Percentiles rank a stretch among this genome's conserved stretches.
Conservation (phyloP, 2,888 invertebrate species). For the Drosophila monieri region DNA sequence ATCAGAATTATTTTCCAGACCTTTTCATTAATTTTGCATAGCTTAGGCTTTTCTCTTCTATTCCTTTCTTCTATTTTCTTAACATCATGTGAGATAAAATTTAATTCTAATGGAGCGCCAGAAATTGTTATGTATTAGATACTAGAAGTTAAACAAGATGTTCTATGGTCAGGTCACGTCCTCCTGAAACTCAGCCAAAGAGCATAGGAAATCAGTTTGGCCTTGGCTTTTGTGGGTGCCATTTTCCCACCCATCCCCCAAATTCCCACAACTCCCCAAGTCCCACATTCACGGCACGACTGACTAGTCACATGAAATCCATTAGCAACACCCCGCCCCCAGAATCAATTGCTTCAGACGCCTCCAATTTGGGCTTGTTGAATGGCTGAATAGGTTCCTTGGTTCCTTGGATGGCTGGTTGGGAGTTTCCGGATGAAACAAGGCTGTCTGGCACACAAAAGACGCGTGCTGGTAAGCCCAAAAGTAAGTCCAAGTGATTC, state of each 20-base stretch:
- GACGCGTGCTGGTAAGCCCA: constrained; percentile 25
- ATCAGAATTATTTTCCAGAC: too few relatives aligned
- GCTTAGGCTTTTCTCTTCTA: not conserved
- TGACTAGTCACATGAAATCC: constrained; percentile 46
- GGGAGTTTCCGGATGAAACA: not conserved
- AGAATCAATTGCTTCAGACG: constrained; percentile 30
- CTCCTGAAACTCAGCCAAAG: constrained; percentile 10
- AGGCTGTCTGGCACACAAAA: constrained; percentile 30
- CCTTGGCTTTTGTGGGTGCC: constrained; percentile 27
- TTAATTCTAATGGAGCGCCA: constrained; percentile 6
- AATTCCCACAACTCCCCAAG: not conserved
- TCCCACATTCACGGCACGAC: constrained; percentile 19
- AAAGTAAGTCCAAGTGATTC: constrained; percentile 14
- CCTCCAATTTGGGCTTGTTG: constrained; percentile 29
- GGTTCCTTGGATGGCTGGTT: not conserved
- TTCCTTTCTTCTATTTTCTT: not conserved
- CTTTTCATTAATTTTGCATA: not conserved
- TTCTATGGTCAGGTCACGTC: constrained; percentile 36
- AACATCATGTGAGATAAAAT: not conserved
- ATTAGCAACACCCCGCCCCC: constrained; percentile 33
- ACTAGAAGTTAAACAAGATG: constrained; percentile 24
- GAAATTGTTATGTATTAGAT: constrained; percentile 10
- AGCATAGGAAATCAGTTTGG: constrained; percentile 41
- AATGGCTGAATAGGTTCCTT: constrained; percentile 30
- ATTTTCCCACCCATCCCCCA: constrained; percentile 1